These are phyloP conservation scores for Chelonus formosanus DNA, from an alignment of 2,888 invertebrate species.

Conservation along the genomic window DNA sequence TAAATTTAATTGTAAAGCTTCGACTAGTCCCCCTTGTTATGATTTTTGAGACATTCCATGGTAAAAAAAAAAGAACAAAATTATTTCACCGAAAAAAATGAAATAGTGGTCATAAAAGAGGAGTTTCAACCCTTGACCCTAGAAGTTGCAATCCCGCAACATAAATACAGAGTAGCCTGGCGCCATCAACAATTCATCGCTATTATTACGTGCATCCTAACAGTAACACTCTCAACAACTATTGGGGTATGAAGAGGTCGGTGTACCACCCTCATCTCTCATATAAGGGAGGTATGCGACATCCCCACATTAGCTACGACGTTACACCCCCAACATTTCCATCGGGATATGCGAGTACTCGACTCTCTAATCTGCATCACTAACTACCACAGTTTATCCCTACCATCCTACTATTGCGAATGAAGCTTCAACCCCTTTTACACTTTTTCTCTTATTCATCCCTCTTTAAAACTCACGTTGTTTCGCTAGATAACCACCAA, in stretches of 20 bases:
- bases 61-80: no score
- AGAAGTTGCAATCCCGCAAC: conserved; percentile 40
- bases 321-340: conserved; percentile 29
- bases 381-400: conserved; percentile 51
- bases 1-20: no score
- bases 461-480: conserved; percentile 23
- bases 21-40: no score
- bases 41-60: no score
- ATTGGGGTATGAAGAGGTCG: not conserved
- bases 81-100: no score
- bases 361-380: conserved; percentile 55
- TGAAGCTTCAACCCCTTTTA: not conserved
- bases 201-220: conserved; percentile 51
- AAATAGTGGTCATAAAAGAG: not conserved
- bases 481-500: conserved; percentile 22
- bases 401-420: not conserved
- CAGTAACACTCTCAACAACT: conserved; percentile 37
- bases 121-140: conserved; percentile 3
- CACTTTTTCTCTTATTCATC: not conserved
- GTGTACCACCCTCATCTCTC: no score
- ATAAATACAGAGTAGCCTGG: conserved; percentile 55
- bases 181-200: conserved; percentile 56
- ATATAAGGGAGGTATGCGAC: not conserved
- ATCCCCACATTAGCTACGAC: not conserved
- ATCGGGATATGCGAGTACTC: conserved; percentile 29